Conservation (phyloP, 2,113 vertebrate species). For the Eidolon helvum region DNA sequence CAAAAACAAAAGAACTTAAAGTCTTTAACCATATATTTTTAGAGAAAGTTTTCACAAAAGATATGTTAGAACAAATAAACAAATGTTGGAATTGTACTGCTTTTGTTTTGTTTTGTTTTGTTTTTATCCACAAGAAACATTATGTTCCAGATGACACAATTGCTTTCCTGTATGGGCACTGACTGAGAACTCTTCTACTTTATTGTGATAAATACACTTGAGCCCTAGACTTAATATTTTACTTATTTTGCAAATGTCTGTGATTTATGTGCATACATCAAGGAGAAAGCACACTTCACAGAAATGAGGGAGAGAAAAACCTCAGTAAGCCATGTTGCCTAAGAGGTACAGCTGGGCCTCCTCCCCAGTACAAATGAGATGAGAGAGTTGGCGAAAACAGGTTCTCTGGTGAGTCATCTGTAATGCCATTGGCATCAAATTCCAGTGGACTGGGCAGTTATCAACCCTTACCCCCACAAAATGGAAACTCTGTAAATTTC, state of each 20-base stretch:
- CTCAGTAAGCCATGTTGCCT: not conserved
- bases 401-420: conserved; percentile 27
- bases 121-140: not conserved
- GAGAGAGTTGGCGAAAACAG: conserved; percentile 38
- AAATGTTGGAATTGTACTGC: not conserved
- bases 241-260: conserved; percentile 11
- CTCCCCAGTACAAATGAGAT: not conserved
- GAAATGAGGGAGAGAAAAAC: conserved; percentile 15
- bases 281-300: conserved; percentile 23
- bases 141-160: not conserved
- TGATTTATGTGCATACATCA: not conserved
- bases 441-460: not conserved
- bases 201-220: conserved; percentile 45
- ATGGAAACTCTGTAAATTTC: not conserved
- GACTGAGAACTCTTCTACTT: not conserved
- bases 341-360: not conserved
- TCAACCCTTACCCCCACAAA: not conserved
- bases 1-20: not conserved
- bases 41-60: conserved; percentile 24
- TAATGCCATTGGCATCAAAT: not conserved
- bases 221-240: not conserved
- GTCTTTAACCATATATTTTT: not conserved
- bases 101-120: not conserved
- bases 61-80: not conserved
- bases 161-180: not conserved